Percentiles rank a stretch among this genome's conserved stretches.
These are phyloP conservation scores for Ips nitidus DNA, from an alignment of 1,140 invertebrate genomes.

Conservation along the genomic window DNA sequence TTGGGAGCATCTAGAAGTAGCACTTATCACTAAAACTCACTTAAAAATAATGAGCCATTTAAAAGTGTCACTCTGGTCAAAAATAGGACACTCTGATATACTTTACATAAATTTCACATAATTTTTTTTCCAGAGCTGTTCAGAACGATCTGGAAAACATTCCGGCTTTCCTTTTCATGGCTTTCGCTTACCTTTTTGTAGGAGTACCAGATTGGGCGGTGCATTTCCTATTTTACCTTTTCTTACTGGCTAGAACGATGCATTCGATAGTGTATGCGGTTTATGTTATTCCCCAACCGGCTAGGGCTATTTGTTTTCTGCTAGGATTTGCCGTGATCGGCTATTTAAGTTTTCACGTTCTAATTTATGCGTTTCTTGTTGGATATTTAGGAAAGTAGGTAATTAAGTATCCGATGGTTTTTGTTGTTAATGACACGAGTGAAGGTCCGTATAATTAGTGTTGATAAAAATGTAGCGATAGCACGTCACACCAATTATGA, in stretches of 20 bases:
- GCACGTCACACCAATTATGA: too few species aligned
- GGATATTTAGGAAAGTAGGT: constrained; percentile 19
- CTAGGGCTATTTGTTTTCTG: constrained; percentile 37
- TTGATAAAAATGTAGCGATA: too few species aligned
- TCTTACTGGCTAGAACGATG: constrained; percentile 49
- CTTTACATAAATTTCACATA: neutral
- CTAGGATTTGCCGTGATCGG: constrained; percentile 36
- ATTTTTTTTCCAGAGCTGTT: constrained; percentile 51
- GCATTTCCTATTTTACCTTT: constrained; percentile 53
- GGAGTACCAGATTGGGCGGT: constrained; percentile 48
- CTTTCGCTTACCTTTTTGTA: constrained; percentile 53
- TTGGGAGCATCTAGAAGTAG: too few species aligned
- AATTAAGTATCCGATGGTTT: neutral
- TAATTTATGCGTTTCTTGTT: constrained; percentile 34
- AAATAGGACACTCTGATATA: neutral
- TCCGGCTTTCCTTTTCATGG: constrained; percentile 53
- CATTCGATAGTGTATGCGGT: constrained; percentile 52
- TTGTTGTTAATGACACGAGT: neutral
- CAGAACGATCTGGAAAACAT: constrained; percentile 60
- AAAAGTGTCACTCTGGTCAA: too few species aligned
- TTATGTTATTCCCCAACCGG: constrained; percentile 41
- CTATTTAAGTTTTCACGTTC: constrained; percentile 37
- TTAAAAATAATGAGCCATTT: too few species aligned
- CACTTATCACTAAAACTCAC: too few species aligned
- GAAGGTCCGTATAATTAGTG: too few species aligned